These are phyloP conservation scores for Trichopoda pennipes DNA, from an alignment of 2,888 invertebrate species.

Conservation along the genomic window DNA sequence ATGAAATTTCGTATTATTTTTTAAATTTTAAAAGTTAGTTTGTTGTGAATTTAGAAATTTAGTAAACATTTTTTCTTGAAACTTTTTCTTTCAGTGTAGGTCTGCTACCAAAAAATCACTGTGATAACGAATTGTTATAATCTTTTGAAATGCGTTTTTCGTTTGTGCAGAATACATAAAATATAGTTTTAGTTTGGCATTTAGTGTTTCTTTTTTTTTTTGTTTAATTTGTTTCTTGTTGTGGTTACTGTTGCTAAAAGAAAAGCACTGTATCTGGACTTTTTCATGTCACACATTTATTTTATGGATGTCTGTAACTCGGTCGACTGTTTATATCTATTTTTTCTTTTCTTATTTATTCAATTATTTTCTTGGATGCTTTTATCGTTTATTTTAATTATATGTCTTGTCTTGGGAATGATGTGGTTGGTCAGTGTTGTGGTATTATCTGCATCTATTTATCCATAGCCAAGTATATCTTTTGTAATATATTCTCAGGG, in stretches of 20 bases:
- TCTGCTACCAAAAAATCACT: neutral
- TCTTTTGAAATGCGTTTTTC: slow-evolving; percentile 42
- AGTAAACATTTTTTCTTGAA: too few relatives aligned
- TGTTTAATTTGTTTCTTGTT: slow-evolving; percentile 4
- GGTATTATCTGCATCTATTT: neutral
- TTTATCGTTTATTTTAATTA: slow-evolving; percentile 57
- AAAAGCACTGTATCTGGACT: slow-evolving; percentile 51
- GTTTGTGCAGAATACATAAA: slow-evolving; percentile 27
- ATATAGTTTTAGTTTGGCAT: slow-evolving; percentile 43
- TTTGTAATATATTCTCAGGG: neutral
- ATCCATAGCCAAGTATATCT: slow-evolving; percentile 24
- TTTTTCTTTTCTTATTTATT: slow-evolving; percentile 54
- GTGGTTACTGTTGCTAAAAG: neutral
- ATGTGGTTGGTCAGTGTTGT: slow-evolving; percentile 21
- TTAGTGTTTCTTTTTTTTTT: slow-evolving; percentile 53
- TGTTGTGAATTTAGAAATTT: too few relatives aligned
- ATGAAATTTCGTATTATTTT: too few relatives aligned
- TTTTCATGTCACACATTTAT: slow-evolving; percentile 68
- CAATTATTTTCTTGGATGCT: slow-evolving; percentile 49
- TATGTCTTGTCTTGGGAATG: slow-evolving; percentile 24
- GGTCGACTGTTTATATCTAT: slow-evolving; percentile 32
- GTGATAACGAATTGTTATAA: slow-evolving; percentile 19
- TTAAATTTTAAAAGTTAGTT: too few relatives aligned
- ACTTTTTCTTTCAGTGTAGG: too few relatives aligned
- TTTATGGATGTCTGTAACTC: slow-evolving; percentile 24